phyloP scores from a whole-genome alignment of 2,797 vertebrate genomes.

The Tokudaia tokunoshimensis region DNA sequence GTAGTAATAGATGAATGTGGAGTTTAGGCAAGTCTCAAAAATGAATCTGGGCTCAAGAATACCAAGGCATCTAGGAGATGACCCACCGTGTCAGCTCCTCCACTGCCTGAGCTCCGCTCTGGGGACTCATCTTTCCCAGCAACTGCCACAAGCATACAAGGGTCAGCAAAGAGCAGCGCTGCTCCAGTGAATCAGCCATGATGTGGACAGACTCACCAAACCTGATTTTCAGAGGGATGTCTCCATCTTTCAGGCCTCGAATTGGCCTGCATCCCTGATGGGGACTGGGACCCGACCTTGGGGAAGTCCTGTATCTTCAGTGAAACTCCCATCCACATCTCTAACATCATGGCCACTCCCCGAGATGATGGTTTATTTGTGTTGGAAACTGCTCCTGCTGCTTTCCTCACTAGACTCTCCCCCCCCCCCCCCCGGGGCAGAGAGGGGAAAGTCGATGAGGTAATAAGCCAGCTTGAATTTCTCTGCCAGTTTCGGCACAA shows the following conservation, averaged over 20 bases:
- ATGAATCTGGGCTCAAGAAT: background rate
- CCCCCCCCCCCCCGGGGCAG: background rate
- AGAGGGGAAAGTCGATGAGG: background rate
- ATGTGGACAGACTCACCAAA: conserved; percentile 49
- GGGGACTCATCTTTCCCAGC: background rate
- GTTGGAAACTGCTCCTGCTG: conserved; percentile 47
- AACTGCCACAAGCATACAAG: background rate
- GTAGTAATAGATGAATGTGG: background rate
- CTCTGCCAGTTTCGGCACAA: background rate
- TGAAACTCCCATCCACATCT: background rate
- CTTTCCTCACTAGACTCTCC: conserved; percentile 52
- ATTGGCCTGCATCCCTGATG: background rate
- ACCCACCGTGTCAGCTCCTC: background rate
- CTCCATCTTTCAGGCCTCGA: background rate
- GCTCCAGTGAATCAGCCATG: background rate
- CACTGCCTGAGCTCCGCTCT: rapidly evolving
- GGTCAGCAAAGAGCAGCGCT: background rate
- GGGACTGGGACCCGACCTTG: background rate
- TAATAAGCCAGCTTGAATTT: background rate
- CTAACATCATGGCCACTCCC: background rate
- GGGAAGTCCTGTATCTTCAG: background rate
- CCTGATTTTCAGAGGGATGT: background rate
- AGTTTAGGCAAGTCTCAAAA: background rate
- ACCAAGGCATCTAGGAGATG: background rate
- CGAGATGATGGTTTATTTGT: background rate